Evolutionary conservation across 2,797 vertebrate species (phyloP), one percentile per base, ranked within the genome.

Genomic region (Chelon auratus): DNA sequence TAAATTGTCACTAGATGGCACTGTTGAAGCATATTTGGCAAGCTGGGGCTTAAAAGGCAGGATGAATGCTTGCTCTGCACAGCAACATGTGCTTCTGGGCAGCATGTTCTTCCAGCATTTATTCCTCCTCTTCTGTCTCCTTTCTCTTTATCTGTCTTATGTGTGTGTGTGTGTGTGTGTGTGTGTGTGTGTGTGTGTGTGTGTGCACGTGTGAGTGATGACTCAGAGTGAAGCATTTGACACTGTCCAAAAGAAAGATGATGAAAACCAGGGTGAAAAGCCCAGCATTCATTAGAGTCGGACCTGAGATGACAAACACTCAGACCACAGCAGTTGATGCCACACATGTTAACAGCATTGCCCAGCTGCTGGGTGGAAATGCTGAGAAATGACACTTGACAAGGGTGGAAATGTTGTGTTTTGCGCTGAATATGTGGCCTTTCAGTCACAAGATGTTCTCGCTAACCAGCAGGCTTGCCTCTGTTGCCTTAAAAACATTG

Each of bases 1-100:
- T 20, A 37, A 56, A 11, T 3, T 1, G 59, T 24, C 91, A 90
- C 81, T 85, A 91, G 91, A 78, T 91, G 92, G 89, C 91, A 81
- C 39, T 85, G 85, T 85, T 85, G 82, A 78, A 83, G 18, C 80
- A 60, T 67, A 50, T 75, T 80, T 68, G 7, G 22, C 61, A 24
- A 13, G 11, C 13, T 1, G 3, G 10, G 12, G n/a, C 18, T 39
- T 39, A 48, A 58, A 33, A 62, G 69, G 59, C 10, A 70, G 64
- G 62, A 79, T 54, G 42, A 53, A 77, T 65, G 63, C 24, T 0
- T 66, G 68, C 37, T 63, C 79, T 75, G 64, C 74, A 83, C 75
- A 79, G 85, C 84, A 89, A 82, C 82, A 83, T 83, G 83, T 84
- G 79, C 82, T 85, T 42, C 77, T 73, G 71, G 75, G 68, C 73